Percentiles rank a stretch among this genome's conserved stretches.
phyloP scores from a whole-genome alignment of 2,113 vertebrate species.

The Epinephelus cyanopodus region DNA sequence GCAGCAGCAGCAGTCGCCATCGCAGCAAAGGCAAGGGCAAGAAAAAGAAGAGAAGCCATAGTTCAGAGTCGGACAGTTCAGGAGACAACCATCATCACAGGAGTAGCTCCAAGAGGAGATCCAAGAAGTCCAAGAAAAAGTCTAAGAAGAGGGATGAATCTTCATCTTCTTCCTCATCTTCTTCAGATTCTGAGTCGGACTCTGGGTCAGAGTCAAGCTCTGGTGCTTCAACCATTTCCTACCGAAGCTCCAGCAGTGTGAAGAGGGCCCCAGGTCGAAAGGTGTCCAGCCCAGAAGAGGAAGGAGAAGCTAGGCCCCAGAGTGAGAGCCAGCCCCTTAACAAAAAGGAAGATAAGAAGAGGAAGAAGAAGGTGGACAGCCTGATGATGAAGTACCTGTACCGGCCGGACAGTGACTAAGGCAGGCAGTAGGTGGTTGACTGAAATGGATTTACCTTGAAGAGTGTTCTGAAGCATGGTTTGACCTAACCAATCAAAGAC shows the following conservation, averaged over 20 bases:
- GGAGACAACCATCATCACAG: conserved; percentile 66
- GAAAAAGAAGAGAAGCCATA: conserved; percentile 76
- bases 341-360: conserved; percentile 91
- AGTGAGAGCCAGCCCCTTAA: conserved; percentile 55
- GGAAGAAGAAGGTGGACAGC: conserved; percentile 94
- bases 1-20: conserved; percentile 75
- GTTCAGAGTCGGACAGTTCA: conserved; percentile 84
- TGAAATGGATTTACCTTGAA: conserved; percentile 43
- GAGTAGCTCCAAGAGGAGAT: conserved; percentile 86
- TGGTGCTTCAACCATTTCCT: conserved; percentile 90
- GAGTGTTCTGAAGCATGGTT: conserved; percentile 82
- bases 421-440: conserved; percentile 89
- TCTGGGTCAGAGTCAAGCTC: conserved; percentile 86
- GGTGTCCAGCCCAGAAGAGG: conserved; percentile 52
- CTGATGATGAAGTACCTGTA: conserved; percentile 99
- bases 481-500: conserved; percentile 73
- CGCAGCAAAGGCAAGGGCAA: conserved; percentile 76
- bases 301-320: conserved; percentile 49
- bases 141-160: conserved; percentile 86
- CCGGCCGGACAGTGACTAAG: conserved; percentile 94
- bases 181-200: conserved; percentile 72
- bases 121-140: conserved; percentile 91
- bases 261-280: conserved; percentile 87
- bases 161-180: conserved; percentile 84
- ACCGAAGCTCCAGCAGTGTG: conserved; percentile 91